phyloP scores from a whole-genome alignment of 1,140 invertebrate species.

The Drosophila ficusphila region DNA sequence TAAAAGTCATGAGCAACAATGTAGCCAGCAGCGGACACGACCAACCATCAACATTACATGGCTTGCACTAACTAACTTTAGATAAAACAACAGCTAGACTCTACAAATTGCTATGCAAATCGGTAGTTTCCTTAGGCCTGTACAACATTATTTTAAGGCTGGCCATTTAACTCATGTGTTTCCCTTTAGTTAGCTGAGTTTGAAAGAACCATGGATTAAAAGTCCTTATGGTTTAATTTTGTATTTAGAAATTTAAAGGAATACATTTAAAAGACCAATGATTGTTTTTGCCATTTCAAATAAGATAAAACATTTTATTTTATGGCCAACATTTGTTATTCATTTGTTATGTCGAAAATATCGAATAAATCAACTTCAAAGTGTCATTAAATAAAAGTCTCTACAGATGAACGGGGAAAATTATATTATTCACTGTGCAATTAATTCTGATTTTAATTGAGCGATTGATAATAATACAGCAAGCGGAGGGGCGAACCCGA shows the following conservation, averaged over 20 bases:
- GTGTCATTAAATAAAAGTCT: slow-evolving; percentile 27
- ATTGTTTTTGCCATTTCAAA: too few species aligned
- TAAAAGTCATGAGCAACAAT: slow-evolving; percentile 54
- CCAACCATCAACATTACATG: slow-evolving; percentile 31
- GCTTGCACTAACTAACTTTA: slow-evolving; percentile 24
- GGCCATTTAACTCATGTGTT: not conserved
- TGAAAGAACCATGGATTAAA: too few species aligned
- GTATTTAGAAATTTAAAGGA: too few species aligned
- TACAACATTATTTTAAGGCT: not conserved
- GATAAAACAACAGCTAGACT: slow-evolving; percentile 19
- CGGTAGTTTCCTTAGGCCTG: slow-evolving; percentile 11
- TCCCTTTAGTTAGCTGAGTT: too few species aligned
- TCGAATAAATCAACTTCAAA: slow-evolving; percentile 26
- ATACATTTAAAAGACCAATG: too few species aligned
- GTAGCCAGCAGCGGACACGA: slow-evolving; percentile 43
- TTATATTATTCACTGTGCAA: slow-evolving; percentile 41
- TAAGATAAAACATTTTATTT: too few species aligned
- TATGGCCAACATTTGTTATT: slow-evolving; percentile 1
- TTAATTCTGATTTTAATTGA: slow-evolving; percentile 47
- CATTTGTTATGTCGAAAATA: slow-evolving; percentile 9
- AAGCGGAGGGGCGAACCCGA: not conserved
- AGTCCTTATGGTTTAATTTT: too few species aligned
- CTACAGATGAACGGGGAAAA: slow-evolving; percentile 4
- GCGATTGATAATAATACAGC: slow-evolving; percentile 41
- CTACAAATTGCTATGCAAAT: slow-evolving; percentile 64